Evolutionary conservation across 1,140 invertebrate genomes (phyloP).

Genomic region (Phocides pigmalion): DNA sequence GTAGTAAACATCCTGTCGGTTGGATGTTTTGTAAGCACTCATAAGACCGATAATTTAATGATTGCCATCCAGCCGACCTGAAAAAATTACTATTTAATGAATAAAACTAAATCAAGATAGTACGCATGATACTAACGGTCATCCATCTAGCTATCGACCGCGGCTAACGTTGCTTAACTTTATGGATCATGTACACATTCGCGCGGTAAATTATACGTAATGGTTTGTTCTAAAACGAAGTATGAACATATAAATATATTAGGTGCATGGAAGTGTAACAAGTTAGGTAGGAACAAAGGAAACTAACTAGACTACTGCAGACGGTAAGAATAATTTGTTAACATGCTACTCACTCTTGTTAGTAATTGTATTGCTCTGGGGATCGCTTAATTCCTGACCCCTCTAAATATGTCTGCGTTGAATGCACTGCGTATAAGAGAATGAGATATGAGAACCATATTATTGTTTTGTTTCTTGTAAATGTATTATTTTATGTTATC

Average conservation of each 20-base stretch:
- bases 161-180: too few species aligned
- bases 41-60: too few species aligned
- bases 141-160: too few species aligned
- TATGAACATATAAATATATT: too few species aligned
- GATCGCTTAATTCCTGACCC: conserved; percentile 31
- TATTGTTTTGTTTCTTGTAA: conserved; percentile 9
- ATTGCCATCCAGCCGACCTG: too few species aligned
- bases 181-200: too few species aligned
- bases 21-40: too few species aligned
- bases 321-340: conserved; percentile 50
- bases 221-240: background rate
- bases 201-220: background rate
- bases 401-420: conserved; percentile 31
- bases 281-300: conserved; percentile 52
- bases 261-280: conserved; percentile 44
- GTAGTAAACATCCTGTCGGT: too few species aligned
- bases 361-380: conserved; percentile 43
- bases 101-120: too few species aligned
- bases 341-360: conserved; percentile 50
- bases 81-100: too few species aligned
- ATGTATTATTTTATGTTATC: background rate
- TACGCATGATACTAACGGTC: too few species aligned
- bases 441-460: conserved; percentile 14
- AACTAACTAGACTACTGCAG: conserved; percentile 42
- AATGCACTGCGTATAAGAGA: conserved; percentile 24